phyloP scores from a whole-genome alignment of 1,140 invertebrate genomes.

The Drosophila subpulchrella region DNA sequence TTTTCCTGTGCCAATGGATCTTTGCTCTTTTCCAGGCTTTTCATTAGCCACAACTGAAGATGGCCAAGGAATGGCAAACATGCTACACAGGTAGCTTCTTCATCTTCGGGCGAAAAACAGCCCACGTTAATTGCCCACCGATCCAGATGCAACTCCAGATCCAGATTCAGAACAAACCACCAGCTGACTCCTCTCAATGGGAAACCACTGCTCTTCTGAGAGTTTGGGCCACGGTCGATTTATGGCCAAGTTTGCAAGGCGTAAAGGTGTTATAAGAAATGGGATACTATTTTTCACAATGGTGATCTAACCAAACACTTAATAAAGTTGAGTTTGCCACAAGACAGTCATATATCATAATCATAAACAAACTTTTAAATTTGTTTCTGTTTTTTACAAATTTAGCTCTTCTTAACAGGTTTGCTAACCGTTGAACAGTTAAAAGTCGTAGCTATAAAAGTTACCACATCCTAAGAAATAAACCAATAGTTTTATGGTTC shows the following conservation, averaged over 20 bases:
- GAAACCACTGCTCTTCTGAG: slow-evolving; percentile 17
- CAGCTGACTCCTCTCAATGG: slow-evolving; percentile 38
- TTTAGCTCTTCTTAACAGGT: not conserved
- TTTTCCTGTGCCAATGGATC: slow-evolving; percentile 35
- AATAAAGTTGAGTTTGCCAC: not conserved
- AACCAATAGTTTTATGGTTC: not conserved
- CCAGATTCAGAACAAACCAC: slow-evolving; percentile 11
- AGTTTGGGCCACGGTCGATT: not conserved
- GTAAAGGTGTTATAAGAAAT: too few species aligned
- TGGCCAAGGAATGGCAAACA: slow-evolving; percentile 67
- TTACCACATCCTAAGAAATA: not conserved
- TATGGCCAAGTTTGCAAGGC: not conserved
- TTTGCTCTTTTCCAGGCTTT: slow-evolving; percentile 54
- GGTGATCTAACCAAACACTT: not conserved
- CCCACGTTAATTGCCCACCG: slow-evolving; percentile 67
- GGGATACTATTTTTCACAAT: not conserved
- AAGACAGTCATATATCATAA: not conserved
- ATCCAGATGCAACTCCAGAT: slow-evolving; percentile 29
- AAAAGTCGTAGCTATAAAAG: not conserved
- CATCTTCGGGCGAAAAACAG: slow-evolving; percentile 28
- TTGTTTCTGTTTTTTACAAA: not conserved
- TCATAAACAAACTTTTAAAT: not conserved
- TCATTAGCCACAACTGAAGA: slow-evolving; percentile 69
- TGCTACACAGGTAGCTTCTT: slow-evolving; percentile 12
- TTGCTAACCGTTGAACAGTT: not conserved